phyloP scores from a whole-genome alignment of 2,888 invertebrate genomes.

The Drosophila yooni region DNA sequence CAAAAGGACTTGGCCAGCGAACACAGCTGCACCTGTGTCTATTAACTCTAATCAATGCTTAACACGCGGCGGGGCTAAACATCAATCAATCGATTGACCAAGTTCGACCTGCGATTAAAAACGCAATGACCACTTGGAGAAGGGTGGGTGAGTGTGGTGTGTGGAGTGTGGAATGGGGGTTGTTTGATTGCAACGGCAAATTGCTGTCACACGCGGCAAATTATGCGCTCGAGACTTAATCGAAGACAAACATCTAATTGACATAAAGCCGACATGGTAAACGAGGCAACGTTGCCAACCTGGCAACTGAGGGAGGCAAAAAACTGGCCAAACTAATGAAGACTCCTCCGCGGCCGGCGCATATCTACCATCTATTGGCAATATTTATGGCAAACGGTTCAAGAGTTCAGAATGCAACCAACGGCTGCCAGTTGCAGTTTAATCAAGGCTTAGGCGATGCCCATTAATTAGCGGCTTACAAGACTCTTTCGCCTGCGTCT shows the following conservation, averaged over 20 bases:
- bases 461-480: slow-evolving; percentile 74
- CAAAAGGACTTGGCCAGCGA: slow-evolving; percentile 35
- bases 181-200: slow-evolving; percentile 47
- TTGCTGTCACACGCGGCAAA: slow-evolving; percentile 77
- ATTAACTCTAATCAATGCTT: slow-evolving; percentile 70
- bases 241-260: slow-evolving; percentile 78
- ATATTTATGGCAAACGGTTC: slow-evolving; percentile 76
- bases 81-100: slow-evolving; percentile 60
- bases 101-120: slow-evolving; percentile 15
- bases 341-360: slow-evolving; percentile 24
- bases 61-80: slow-evolving; percentile 55
- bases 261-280: slow-evolving; percentile 77
- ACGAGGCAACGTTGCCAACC: slow-evolving; percentile 44
- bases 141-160: neutral
- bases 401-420: slow-evolving; percentile 65
- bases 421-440: slow-evolving; percentile 55
- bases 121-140: slow-evolving; percentile 15
- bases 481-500: slow-evolving; percentile 37
- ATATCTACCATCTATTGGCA: slow-evolving; percentile 73
- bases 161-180: slow-evolving; percentile 8
- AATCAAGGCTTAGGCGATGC: slow-evolving; percentile 64
- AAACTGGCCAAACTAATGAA: slow-evolving; percentile 36
- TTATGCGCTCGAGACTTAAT: slow-evolving; percentile 66
- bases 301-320: slow-evolving; percentile 5
- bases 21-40: slow-evolving; percentile 50